Evolutionary conservation across 2,113 vertebrate genomes (phyloP).

Genomic region (Paradisaea rubra): DNA sequence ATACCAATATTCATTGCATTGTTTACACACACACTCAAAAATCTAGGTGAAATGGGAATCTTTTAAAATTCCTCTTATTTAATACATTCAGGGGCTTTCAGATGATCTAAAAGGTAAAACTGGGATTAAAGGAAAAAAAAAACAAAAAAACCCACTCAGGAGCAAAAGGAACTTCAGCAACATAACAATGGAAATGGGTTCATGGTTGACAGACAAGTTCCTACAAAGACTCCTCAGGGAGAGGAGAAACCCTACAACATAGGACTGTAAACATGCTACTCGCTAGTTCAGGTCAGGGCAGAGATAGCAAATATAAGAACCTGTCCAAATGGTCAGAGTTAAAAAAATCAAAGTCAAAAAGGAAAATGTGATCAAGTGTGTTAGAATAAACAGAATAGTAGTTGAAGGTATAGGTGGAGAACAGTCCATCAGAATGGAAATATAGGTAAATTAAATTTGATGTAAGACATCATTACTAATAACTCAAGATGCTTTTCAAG

Average conservation of each 20-base stretch:
- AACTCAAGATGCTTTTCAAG: not conserved
- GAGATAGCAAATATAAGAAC: not conserved
- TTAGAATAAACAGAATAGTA: not conserved
- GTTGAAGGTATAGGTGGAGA: not conserved
- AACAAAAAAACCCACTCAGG: fast-evolving
- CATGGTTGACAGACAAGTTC: not conserved
- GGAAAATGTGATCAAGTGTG: not conserved
- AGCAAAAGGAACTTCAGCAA: not conserved
- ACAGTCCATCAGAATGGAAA: not conserved
- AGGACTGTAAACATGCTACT: not conserved
- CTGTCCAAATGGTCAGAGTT: not conserved
- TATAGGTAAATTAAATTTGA: not conserved
- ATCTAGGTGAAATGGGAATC: not conserved
- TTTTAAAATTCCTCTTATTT: not conserved
- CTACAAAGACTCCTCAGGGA: not conserved
- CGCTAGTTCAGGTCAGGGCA: not conserved
- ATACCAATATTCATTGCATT: not conserved
- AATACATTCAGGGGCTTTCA: not conserved
- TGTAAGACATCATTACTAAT: not conserved
- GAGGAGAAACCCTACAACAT: not conserved
- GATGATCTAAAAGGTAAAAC: not conserved
- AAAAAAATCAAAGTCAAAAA: not conserved
- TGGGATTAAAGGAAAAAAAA: not conserved
- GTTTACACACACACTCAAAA: not conserved
- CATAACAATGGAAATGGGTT: not conserved